Conservation (phyloP, 2,113 vertebrate genomes). For the Pituophis catenifer region DNA sequence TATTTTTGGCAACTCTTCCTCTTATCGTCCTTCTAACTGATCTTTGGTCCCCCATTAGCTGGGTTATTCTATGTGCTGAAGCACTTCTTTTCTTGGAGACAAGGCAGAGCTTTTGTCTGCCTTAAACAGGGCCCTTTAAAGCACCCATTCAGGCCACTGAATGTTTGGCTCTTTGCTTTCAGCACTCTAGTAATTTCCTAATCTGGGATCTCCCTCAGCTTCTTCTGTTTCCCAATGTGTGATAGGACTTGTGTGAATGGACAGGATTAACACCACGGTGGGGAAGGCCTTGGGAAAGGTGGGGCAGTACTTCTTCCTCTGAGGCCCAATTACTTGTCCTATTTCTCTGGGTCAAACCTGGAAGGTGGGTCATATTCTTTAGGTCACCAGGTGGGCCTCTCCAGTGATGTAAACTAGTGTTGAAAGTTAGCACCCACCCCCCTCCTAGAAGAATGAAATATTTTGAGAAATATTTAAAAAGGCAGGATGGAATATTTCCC, state of each 20-base stretch:
- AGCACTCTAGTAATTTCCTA: background rate
- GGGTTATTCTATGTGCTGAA: background rate
- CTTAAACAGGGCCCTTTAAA: background rate
- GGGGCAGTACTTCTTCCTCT: background rate
- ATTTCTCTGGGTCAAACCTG: background rate
- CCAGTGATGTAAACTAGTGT: background rate
- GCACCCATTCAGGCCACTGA: background rate
- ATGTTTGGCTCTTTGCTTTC: background rate
- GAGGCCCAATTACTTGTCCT: background rate
- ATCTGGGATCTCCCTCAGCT: background rate
- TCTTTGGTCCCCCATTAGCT: background rate
- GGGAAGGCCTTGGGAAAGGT: background rate
- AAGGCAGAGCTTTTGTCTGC: background rate
- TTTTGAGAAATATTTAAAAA: no score
- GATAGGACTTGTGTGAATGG: background rate
- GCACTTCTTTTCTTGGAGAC: background rate
- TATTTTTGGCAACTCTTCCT: background rate
- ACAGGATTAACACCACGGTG: background rate
- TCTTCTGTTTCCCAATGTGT: background rate
- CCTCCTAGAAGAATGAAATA: no score
- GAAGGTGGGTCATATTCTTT: background rate
- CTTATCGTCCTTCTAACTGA: background rate
- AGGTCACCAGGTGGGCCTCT: background rate
- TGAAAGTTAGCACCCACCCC: no score
- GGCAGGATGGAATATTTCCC: no score